Evolutionary conservation across 1,140 invertebrate genomes (phyloP).

Genomic region (Cydia fagiglandana): DNA sequence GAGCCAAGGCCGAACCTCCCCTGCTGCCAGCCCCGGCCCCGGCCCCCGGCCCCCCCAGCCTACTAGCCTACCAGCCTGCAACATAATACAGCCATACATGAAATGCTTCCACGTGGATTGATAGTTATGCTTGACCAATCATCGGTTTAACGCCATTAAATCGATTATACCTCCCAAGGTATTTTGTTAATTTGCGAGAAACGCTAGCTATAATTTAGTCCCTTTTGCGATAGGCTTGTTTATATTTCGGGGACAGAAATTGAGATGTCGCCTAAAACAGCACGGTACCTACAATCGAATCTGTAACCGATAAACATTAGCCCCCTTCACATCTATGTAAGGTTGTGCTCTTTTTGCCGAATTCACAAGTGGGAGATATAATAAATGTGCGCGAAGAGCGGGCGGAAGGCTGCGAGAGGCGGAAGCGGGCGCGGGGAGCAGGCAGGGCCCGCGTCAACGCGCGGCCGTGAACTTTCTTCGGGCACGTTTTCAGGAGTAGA

Average conservation of each 20-base stretch:
- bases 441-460: conserved; percentile 62
- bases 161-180: neutral
- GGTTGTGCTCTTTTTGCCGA: conserved; percentile 17
- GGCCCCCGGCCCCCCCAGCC: conserved; percentile 33
- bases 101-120: conserved; percentile 23
- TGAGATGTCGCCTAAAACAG: neutral
- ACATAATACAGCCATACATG: conserved; percentile 35
- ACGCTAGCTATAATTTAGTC: neutral
- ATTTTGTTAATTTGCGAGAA: neutral
- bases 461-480: conserved; percentile 78
- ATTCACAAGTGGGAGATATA: conserved; percentile 39
- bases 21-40: conserved; percentile 35
- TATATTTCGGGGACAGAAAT: neutral
- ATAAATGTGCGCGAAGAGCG: conserved; percentile 46
- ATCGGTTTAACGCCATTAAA: neutral
- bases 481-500: conserved; percentile 76
- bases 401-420: conserved; percentile 38
- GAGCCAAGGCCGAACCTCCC: conserved; percentile 64
- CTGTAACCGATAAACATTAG: conserved; percentile 16
- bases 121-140: conserved; percentile 5
- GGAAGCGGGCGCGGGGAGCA: conserved; percentile 49
- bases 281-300: neutral
- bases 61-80: conserved; percentile 40
- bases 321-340: conserved; percentile 19
- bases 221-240: neutral